A percentile compares a stretch with the other conserved stretches of the same genome.
These are phyloP conservation scores for Scyliorhinus canicula DNA, from an alignment of 2,797 vertebrate genomes.

Conservation along the genomic window DNA sequence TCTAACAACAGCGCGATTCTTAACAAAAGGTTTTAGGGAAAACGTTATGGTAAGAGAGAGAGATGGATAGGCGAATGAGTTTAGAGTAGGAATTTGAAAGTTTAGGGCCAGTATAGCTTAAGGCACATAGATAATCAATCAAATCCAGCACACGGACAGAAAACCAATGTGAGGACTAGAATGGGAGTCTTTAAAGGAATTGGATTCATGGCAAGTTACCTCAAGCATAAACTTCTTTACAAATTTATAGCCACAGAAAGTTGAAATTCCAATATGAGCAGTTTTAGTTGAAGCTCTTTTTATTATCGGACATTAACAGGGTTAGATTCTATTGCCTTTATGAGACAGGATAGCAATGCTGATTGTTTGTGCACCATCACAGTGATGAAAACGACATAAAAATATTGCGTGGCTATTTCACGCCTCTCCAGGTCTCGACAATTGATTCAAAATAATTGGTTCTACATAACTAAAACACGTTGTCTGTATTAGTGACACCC, in stretches of 20 bases:
- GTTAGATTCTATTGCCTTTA: background rate
- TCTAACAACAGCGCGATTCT: too few relatives aligned
- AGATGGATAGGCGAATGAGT: background rate
- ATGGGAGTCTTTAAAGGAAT: background rate
- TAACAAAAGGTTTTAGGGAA: background rate
- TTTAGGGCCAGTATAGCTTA: background rate
- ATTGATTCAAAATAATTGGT: background rate
- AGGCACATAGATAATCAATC: background rate
- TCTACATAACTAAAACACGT: background rate
- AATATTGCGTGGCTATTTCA: background rate
- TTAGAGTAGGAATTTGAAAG: background rate
- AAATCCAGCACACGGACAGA: background rate
- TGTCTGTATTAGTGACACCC: background rate
- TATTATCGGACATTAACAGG: background rate
- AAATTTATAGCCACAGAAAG: background rate
- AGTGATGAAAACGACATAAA: background rate
- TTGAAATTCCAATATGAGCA: background rate
- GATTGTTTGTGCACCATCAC: background rate
- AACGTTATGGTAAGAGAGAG: background rate
- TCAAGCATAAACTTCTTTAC: background rate
- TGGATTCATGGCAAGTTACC: background rate
- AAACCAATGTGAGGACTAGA: background rate
- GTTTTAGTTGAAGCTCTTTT: conserved; percentile 4
- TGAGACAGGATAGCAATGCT: background rate
- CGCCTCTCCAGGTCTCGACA: background rate